These are phyloP conservation scores for Castor canadensis DNA, from an alignment of 2,113 vertebrate species.

Conservation along the genomic window DNA sequence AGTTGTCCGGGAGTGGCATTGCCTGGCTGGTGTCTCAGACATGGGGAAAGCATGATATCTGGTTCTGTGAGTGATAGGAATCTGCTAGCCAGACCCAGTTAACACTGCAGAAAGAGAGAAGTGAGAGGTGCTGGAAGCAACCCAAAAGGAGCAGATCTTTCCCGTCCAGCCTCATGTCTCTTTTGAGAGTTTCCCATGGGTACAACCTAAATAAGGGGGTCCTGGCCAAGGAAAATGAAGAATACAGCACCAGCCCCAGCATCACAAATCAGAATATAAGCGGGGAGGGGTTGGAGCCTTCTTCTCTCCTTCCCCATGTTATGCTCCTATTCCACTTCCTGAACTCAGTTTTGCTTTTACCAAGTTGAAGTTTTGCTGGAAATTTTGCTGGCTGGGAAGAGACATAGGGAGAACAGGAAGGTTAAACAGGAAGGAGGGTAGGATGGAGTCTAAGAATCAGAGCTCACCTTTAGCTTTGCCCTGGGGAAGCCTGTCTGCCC, in stretches of 20 bases:
- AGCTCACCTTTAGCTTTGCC: no score
- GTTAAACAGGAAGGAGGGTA: background rate
- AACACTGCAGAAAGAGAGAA: background rate
- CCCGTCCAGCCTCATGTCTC: background rate
- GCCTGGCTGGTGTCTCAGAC: rapidly evolving
- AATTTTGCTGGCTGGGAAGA: background rate
- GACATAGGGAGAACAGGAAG: background rate
- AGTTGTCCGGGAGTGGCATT: no score
- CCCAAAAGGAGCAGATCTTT: background rate
- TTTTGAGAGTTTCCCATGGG: background rate
- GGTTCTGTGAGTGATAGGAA: background rate
- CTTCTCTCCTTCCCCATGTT: background rate
- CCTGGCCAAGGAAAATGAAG: background rate
- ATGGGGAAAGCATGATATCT: background rate
- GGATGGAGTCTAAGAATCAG: background rate
- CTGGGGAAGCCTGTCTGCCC: background rate
- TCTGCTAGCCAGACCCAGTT: background rate
- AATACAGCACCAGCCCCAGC: no score
- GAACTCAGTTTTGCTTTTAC: background rate
- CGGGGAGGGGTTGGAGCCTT: background rate
- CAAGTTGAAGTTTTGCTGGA: background rate
- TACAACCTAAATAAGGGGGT: background rate
- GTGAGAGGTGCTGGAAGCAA: background rate
- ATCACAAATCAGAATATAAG: background rate
- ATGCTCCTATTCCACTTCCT: background rate